These are phyloP conservation scores for Colostygia pectinataria DNA, from an alignment of 2,888 invertebrate genomes.

Conservation along the genomic window DNA sequence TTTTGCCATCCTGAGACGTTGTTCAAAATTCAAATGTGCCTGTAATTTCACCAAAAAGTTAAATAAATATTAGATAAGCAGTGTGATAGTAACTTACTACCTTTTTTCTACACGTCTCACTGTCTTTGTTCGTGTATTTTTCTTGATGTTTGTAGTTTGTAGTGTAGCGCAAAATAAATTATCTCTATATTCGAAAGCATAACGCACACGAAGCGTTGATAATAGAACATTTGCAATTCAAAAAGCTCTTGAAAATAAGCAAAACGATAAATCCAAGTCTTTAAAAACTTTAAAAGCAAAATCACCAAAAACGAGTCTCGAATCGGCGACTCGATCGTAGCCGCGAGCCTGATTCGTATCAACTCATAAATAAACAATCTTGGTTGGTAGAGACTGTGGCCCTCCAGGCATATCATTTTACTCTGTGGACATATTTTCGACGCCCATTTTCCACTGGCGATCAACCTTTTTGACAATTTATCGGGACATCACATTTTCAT, in stretches of 20 bases:
- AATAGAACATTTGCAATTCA: background rate
- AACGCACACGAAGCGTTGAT: background rate
- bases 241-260: constrained; percentile 2
- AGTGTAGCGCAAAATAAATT: no score
- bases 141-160: no score
- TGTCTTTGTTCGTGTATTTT: no score
- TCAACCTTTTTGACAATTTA: constrained; percentile 81
- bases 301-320: constrained; percentile 30
- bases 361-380: constrained; percentile 56
- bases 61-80: no score
- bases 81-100: no score
- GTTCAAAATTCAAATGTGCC: no score
- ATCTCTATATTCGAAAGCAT: background rate
- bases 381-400: constrained; percentile 47
- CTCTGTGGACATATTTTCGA: constrained; percentile 58
- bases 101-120: no score
- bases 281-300: constrained; percentile 33
- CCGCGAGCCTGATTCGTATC: constrained; percentile 35
- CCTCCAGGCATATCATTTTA: constrained; percentile 56
- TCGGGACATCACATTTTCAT: constrained; percentile 80
- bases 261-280: constrained; percentile 13
- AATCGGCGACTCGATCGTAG: constrained; percentile 26
- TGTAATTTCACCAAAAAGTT: no score
- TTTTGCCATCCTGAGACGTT: no score
- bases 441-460: constrained; percentile 70